These are phyloP conservation scores for Montipora capricornis DNA, from an alignment of 64 coral and sea anemone genomes.

Conservation along the genomic window DNA sequence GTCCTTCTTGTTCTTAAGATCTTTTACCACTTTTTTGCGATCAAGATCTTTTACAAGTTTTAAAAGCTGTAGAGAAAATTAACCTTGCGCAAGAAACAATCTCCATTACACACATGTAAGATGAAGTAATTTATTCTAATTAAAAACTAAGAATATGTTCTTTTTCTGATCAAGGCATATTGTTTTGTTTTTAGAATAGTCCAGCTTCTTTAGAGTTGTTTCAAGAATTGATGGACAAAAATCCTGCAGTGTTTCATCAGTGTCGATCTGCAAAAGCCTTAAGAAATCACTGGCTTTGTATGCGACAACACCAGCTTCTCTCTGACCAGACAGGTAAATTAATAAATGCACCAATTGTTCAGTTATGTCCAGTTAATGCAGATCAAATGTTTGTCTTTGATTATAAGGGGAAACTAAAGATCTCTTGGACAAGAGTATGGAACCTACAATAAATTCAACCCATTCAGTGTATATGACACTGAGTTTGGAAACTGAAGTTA, in stretches of 20 bases:
- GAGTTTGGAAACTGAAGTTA: too few relatives aligned
- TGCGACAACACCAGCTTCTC: conserved; percentile 93
- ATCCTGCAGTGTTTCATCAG: conserved; percentile 88
- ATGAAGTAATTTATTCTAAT: not conserved
- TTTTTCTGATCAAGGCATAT: not conserved
- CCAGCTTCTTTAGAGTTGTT: conserved; percentile 91
- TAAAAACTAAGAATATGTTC: not conserved
- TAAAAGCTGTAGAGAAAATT: too few relatives aligned
- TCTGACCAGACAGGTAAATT: conserved; percentile 89
- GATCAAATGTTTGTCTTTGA: too few relatives aligned
- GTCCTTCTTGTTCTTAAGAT: too few relatives aligned
- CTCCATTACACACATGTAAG: too few relatives aligned
- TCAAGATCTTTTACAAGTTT: too few relatives aligned
- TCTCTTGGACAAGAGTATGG: too few relatives aligned
- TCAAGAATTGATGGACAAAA: conserved; percentile 84
- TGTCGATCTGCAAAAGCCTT: conserved; percentile 86
- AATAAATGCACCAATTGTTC: not conserved
- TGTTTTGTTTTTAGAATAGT: conserved; percentile 74
- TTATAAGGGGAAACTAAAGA: too few relatives aligned
- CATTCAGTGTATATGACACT: too few relatives aligned
- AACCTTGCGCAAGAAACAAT: too few relatives aligned
- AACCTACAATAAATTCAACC: too few relatives aligned
- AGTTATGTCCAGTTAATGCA: not conserved
- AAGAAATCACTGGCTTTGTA: conserved; percentile 93
- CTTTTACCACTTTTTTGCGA: too few relatives aligned